Evolutionary conservation across 1,140 invertebrate species (phyloP).

Genomic region (Camponotus pennsylvanicus): DNA sequence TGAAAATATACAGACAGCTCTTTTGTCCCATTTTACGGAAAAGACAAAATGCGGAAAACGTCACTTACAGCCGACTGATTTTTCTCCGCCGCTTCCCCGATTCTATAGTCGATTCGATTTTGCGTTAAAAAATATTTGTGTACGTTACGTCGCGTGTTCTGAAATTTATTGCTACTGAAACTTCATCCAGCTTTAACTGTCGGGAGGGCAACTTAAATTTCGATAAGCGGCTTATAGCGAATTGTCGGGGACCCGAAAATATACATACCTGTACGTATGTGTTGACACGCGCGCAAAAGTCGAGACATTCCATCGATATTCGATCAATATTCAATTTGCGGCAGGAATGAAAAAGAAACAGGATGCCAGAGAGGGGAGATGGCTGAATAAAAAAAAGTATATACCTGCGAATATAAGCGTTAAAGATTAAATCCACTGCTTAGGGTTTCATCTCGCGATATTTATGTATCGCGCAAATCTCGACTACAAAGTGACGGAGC

Average conservation of each 20-base stretch:
- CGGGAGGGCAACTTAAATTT: not conserved
- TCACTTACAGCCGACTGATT: not conserved
- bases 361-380: slow-evolving; percentile 6
- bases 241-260: not conserved
- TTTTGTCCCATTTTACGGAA: not conserved
- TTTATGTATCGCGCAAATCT: not conserved
- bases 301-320: not conserved
- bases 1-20: not conserved
- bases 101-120: not conserved
- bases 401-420: not conserved
- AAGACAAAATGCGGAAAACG: not conserved
- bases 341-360: slow-evolving; percentile 52
- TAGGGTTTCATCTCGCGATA: not conserved
- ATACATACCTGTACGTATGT: not conserved
- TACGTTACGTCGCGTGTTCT: not conserved
- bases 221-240: slow-evolving; percentile 1
- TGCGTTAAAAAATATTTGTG: not conserved
- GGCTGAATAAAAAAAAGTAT: not conserved
- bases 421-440: slow-evolving; percentile 6
- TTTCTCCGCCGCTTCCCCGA: not conserved
- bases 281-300: not conserved
- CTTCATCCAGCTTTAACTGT: not conserved
- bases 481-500: not conserved
- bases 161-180: not conserved
- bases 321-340: slow-evolving; percentile 65